Conservation (phyloP, 2,888 invertebrate species). For the Meteorus colon region DNA sequence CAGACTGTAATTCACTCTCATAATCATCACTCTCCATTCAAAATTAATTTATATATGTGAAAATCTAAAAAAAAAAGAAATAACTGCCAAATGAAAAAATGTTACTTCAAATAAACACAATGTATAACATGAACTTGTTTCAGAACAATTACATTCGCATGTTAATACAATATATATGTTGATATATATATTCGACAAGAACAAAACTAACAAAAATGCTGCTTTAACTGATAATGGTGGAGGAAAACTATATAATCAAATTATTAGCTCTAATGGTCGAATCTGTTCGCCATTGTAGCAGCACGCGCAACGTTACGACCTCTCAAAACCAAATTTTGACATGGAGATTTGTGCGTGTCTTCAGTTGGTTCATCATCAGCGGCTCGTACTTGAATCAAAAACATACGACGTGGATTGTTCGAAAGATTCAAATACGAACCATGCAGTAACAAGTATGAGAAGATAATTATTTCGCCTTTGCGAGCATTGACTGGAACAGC, state of each 20-base stretch:
- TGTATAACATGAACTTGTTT: not conserved
- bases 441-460: conserved; percentile 77
- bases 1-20: not conserved
- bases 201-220: not conserved
- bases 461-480: conserved; percentile 77
- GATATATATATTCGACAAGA: not conserved
- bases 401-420: conserved; percentile 74
- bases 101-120: not conserved
- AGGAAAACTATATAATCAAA: not conserved
- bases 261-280: conserved; percentile 45
- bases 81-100: not conserved
- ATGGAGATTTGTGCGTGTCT: conserved; percentile 73
- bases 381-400: conserved; percentile 75
- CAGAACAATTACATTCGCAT: not conserved
- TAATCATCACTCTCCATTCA: not conserved
- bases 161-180: not conserved
- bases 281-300: conserved; percentile 69
- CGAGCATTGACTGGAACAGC: conserved; percentile 75
- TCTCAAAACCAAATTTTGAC: conserved; percentile 76
- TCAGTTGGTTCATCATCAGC: conserved; percentile 76
- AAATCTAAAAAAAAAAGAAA: not conserved
- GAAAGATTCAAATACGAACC: conserved; percentile 77
- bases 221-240: not conserved
- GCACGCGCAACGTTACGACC: conserved; percentile 73
- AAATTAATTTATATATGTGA: not conserved